Conservation (phyloP, 1,140 invertebrate species). For the Yoshiicerus persimilis region DNA sequence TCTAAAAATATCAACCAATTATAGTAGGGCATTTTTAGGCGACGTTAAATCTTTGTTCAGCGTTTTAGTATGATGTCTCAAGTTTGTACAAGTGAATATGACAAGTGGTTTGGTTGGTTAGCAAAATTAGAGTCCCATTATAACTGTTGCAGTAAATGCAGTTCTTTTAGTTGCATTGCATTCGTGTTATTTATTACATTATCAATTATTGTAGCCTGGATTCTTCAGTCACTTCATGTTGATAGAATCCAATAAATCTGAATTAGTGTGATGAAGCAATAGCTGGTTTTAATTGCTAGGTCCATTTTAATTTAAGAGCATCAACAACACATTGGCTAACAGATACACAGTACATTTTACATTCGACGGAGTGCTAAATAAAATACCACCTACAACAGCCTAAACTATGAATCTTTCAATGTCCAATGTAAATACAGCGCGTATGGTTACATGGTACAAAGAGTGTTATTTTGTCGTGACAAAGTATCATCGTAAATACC, state of each 20-base stretch:
- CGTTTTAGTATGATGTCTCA: not conserved
- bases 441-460: not conserved
- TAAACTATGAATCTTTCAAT: too few relatives aligned
- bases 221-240: not conserved
- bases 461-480: not conserved
- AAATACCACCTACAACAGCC: too few relatives aligned
- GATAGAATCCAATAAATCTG: conserved; percentile 14
- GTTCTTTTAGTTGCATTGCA: not conserved
- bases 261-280: not conserved
- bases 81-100: not conserved
- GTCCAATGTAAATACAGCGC: not conserved
- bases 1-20: not conserved
- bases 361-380: too few relatives aligned
- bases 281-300: conserved; percentile 12
- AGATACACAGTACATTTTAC: not conserved
- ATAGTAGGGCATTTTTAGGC: not conserved
- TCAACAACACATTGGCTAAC: not conserved
- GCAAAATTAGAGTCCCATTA: not conserved
- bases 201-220: not conserved
- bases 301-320: not conserved
- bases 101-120: conserved; percentile 7
- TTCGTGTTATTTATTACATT: conserved; percentile 1
- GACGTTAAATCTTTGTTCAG: not conserved
- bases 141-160: not conserved
- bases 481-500: not conserved